These are phyloP conservation scores for Lathamus discolor DNA, from an alignment of 2,113 vertebrate genomes.

Conservation along the genomic window DNA sequence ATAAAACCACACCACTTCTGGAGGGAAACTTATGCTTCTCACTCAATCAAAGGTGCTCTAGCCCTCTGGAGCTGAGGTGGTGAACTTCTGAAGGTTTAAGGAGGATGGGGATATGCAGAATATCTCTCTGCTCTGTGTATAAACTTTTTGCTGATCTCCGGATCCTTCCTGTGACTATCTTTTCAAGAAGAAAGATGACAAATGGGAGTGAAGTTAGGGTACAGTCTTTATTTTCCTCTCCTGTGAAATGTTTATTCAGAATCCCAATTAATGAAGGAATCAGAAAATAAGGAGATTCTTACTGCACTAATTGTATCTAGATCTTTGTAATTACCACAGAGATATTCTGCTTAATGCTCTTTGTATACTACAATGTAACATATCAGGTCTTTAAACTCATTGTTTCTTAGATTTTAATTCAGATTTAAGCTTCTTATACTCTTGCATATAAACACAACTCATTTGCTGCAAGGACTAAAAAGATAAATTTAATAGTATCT, in stretches of 20 bases:
- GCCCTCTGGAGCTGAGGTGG: background rate
- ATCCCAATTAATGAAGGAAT: constrained; percentile 1
- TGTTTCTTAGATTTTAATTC: background rate
- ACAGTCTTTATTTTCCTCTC: background rate
- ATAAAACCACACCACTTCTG: background rate
- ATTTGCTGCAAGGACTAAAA: background rate
- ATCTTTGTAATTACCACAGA: background rate
- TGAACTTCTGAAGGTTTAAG: background rate
- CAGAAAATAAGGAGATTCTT: background rate
- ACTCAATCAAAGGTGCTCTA: background rate
- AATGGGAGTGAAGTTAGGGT: background rate
- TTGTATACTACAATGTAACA: background rate
- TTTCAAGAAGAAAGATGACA: background rate
- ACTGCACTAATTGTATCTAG: background rate
- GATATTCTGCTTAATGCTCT: background rate
- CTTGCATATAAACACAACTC: background rate
- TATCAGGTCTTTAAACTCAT: background rate
- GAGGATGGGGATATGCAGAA: background rate
- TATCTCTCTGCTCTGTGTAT: background rate
- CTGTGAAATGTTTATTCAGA: background rate
- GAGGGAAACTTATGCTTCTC: background rate
- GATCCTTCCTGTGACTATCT: background rate
- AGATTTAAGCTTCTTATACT: background rate
- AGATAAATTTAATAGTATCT: background rate
- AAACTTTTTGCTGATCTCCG: background rate